These are phyloP conservation scores for Pemphredon lugubris DNA, from an alignment of 2,888 invertebrate genomes.

Conservation along the genomic window DNA sequence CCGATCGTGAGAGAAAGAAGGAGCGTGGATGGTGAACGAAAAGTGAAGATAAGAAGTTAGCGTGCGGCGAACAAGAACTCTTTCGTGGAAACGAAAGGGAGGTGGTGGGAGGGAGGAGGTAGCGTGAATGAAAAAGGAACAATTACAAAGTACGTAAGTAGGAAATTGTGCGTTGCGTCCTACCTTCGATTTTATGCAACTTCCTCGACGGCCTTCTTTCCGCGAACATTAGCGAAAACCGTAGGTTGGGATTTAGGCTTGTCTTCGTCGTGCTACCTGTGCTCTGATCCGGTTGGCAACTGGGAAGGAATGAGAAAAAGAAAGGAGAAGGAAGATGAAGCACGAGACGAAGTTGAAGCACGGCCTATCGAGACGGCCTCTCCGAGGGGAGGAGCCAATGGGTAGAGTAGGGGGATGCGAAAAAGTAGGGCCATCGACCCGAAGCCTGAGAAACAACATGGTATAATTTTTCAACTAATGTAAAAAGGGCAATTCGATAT, in stretches of 20 bases:
- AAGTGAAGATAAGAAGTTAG: too few relatives aligned
- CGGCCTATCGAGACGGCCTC: slow-evolving; percentile 9
- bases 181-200: too few relatives aligned
- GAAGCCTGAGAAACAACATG: slow-evolving; percentile 9
- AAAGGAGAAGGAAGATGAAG: slow-evolving; percentile 39
- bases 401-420: slow-evolving; percentile 21
- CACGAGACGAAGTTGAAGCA: slow-evolving; percentile 34
- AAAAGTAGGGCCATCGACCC: slow-evolving; percentile 33
- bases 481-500: slow-evolving; percentile 28
- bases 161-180: too few relatives aligned
- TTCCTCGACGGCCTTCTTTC: neutral
- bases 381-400: neutral
- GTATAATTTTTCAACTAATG: slow-evolving; percentile 32
- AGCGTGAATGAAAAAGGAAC: too few relatives aligned
- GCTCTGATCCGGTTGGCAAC: slow-evolving; percentile 49
- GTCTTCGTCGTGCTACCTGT: neutral
- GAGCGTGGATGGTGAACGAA: too few relatives aligned
- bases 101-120: too few relatives aligned
- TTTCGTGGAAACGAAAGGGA: too few relatives aligned
- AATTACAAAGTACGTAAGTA: too few relatives aligned
- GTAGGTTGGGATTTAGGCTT: neutral
- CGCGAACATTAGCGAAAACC: too few relatives aligned
- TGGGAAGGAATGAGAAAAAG: slow-evolving; percentile 9
- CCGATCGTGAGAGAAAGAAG: too few relatives aligned
- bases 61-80: too few relatives aligned